These are phyloP conservation scores for Hydrotaea cyrtoneurina DNA, from an alignment of 2,888 invertebrate genomes.

Conservation along the genomic window DNA sequence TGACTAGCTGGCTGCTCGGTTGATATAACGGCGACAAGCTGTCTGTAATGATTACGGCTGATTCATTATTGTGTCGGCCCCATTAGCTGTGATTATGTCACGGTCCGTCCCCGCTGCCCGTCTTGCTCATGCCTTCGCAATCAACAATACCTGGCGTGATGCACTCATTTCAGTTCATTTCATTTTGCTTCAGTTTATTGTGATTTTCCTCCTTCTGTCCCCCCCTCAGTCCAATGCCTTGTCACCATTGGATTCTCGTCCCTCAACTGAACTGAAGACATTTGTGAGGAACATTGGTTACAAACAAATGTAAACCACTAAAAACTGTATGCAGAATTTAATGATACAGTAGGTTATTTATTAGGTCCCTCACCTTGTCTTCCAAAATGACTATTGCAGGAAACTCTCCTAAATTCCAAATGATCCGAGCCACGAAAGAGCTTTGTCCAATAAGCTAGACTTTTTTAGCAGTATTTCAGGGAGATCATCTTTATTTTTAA, in stretches of 20 bases:
- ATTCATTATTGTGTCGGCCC: conserved; percentile 45
- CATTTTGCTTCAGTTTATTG: conserved; percentile 13
- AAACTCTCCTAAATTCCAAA: no score
- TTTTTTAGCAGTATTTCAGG: no score
- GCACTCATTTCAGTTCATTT: conserved; percentile 28
- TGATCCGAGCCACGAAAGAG: no score
- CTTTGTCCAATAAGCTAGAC: no score
- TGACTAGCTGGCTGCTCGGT: conserved; percentile 6
- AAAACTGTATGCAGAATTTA: no score
- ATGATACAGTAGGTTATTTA: no score
- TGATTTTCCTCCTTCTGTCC: not conserved
- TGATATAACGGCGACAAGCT: conserved; percentile 61
- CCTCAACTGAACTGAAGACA: not conserved
- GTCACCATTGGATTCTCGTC: not conserved
- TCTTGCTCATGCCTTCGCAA: not conserved
- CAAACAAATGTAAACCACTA: not conserved
- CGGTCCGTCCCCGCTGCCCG: conserved; percentile 16
- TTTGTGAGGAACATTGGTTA: not conserved
- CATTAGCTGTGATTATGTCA: conserved; percentile 46
- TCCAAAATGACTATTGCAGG: no score
- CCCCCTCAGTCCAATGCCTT: not conserved
- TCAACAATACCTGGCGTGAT: conserved; percentile 29
- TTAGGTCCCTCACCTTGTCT: no score
- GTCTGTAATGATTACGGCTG: conserved; percentile 59
- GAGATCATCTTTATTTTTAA: no score